Conservation (phyloP, 2,888 invertebrate genomes). For the Oscheius myriophilus region DNA sequence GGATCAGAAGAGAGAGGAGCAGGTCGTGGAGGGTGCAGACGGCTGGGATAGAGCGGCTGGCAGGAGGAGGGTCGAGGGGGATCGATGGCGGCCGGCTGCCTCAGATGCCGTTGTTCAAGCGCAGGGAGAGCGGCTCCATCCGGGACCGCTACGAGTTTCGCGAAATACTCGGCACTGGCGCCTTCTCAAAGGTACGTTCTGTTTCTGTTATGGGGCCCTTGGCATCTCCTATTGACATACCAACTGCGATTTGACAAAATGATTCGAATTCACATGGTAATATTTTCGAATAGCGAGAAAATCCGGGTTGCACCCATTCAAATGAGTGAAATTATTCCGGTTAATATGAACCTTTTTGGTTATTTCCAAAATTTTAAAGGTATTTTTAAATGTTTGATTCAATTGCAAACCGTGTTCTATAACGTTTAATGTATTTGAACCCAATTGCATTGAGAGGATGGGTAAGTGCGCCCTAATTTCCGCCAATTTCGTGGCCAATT, state of each 20-base stretch:
- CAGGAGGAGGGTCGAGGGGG: conserved; percentile 17
- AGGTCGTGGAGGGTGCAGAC: conserved; percentile 19
- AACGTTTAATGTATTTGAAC: no score
- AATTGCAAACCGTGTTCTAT: no score
- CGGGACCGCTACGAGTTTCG: conserved; percentile 68
- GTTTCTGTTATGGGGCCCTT: conserved; percentile 77
- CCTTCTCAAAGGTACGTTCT: conserved; percentile 65
- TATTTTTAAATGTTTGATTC: no score
- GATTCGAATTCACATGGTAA: neutral
- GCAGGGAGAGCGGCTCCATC: conserved; percentile 48
- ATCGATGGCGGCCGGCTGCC: conserved; percentile 26
- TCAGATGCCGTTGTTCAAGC: conserved; percentile 55
- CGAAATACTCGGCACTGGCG: conserved; percentile 69
- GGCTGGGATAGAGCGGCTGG: conserved; percentile 12
- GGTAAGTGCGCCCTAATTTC: no score
- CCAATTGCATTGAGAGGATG: no score
- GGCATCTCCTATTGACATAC: neutral
- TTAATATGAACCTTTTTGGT: no score
- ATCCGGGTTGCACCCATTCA: no score
- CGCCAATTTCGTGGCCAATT: no score
- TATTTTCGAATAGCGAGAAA: no score
- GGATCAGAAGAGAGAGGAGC: conserved; percentile 22
- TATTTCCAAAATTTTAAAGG: no score
- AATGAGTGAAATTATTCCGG: no score
- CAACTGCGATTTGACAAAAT: neutral